Evolutionary conservation across 2,797 vertebrate genomes (phyloP).

Genomic region (Thalassophryne amazonica): DNA sequence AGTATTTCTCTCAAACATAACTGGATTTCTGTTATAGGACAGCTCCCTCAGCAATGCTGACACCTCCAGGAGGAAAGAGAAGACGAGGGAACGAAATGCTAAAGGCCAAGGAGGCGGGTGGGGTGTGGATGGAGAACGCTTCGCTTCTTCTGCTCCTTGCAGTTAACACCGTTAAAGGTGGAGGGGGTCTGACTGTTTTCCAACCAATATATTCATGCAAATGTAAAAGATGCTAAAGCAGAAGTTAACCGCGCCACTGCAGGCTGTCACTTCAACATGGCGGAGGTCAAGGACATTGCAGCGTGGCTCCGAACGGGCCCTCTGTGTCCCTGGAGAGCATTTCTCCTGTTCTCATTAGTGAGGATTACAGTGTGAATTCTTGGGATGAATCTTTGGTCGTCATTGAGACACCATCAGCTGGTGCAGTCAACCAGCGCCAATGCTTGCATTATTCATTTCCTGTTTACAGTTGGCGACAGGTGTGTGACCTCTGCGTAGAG

Average conservation of each 20-base stretch:
- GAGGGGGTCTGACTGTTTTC: neutral
- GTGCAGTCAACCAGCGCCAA: conserved; percentile 51
- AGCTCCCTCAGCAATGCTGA: conserved; percentile 12
- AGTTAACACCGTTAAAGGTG: neutral
- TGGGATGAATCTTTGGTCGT: conserved; percentile 49
- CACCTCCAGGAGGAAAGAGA: neutral
- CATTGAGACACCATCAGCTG: conserved; percentile 62
- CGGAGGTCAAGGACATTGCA: conserved; percentile 64
- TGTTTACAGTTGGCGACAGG: conserved; percentile 74
- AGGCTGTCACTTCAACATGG: conserved; percentile 30
- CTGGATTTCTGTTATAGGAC: conserved; percentile 31
- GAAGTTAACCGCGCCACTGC: conserved; percentile 7
- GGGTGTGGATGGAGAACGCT: too few species aligned
- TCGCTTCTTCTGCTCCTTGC: conserved; percentile 4
- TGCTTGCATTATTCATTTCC: conserved; percentile 73
- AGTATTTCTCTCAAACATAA: conserved; percentile 29
- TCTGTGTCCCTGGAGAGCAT: conserved; percentile 45
- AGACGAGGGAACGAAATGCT: neutral
- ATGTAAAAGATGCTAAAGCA: conserved; percentile 18
- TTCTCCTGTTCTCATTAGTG: conserved; percentile 68
- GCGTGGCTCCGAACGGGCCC: conserved; percentile 29
- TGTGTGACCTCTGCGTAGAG: conserved; percentile 69
- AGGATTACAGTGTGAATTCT: conserved; percentile 53
- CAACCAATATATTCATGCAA: neutral
- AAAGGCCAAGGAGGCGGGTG: conserved; percentile 2